phyloP scores from a whole-genome alignment of 1,140 invertebrate genomes.

The Paraescarpia echinospica region DNA sequence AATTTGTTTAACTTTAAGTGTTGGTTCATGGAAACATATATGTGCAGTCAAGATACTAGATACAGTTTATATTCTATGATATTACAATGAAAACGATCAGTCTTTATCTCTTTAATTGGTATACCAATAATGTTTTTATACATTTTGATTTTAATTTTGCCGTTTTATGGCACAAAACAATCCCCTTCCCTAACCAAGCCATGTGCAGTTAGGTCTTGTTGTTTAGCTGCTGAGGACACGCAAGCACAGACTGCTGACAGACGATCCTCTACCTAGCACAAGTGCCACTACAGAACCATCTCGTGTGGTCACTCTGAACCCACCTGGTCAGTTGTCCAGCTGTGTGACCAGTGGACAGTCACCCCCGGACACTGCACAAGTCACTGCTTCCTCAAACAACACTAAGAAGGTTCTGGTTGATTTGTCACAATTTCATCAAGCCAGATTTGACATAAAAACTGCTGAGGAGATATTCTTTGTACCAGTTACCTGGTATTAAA shows the following conservation, averaged over 20 bases:
- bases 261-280: not conserved
- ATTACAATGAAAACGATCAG: too few species aligned
- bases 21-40: too few species aligned
- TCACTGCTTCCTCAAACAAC: not conserved
- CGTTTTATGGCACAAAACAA: too few species aligned
- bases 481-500: not conserved
- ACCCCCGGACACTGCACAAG: not conserved
- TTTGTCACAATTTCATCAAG: not conserved
- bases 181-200: not conserved
- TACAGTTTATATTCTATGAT: too few species aligned
- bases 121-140: too few species aligned
- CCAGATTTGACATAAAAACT: not conserved
- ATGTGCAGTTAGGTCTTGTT: not conserved
- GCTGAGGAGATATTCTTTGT: not conserved
- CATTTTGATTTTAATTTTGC: too few species aligned
- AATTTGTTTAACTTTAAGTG: too few species aligned
- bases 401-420: not conserved
- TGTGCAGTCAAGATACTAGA: too few species aligned
- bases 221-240: not conserved
- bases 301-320: not conserved
- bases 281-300: not conserved
- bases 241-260: not conserved
- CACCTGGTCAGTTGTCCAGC: not conserved
- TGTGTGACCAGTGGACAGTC: not conserved
- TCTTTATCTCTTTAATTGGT: too few species aligned